Evolutionary conservation across 2,113 vertebrate genomes (phyloP).

Genomic region (Bungarus multicinctus): DNA sequence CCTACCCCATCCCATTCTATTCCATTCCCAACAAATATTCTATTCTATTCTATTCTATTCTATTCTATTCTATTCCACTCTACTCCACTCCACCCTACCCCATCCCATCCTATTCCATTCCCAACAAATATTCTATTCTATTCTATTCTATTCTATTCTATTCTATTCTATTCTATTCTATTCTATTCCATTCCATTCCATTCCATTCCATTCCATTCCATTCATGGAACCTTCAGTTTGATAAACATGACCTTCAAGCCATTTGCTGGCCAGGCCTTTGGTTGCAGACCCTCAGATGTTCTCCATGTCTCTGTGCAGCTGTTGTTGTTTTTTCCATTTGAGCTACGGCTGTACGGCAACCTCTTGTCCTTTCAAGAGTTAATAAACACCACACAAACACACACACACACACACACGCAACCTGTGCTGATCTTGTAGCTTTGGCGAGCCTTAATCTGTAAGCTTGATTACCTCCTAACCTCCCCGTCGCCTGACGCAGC

Average conservation of each 20-base stretch:
- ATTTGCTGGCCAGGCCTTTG: background rate
- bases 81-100: too few relatives aligned
- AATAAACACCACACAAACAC: constrained; percentile 63
- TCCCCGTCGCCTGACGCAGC: constrained; percentile 67
- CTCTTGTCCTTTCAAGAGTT: constrained; percentile 67
- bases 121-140: too few relatives aligned
- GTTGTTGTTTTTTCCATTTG: background rate
- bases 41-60: too few relatives aligned
- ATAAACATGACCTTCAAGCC: background rate
- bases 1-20: too few relatives aligned
- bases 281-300: too few relatives aligned
- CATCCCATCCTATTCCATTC: too few relatives aligned
- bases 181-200: too few relatives aligned
- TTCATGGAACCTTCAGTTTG: background rate
- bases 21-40: too few relatives aligned
- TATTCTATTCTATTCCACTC: too few relatives aligned
- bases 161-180: too few relatives aligned
- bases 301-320: background rate
- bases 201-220: too few relatives aligned
- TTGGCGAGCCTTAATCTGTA: constrained; percentile 80
- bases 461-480: constrained; percentile 82
- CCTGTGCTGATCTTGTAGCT: constrained; percentile 78
- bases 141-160: too few relatives aligned
- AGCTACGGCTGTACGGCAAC: background rate
- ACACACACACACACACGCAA: constrained; percentile 6